Evolutionary conservation across 1,140 invertebrate species (phyloP).

Genomic region (Elysia chlorotica): DNA sequence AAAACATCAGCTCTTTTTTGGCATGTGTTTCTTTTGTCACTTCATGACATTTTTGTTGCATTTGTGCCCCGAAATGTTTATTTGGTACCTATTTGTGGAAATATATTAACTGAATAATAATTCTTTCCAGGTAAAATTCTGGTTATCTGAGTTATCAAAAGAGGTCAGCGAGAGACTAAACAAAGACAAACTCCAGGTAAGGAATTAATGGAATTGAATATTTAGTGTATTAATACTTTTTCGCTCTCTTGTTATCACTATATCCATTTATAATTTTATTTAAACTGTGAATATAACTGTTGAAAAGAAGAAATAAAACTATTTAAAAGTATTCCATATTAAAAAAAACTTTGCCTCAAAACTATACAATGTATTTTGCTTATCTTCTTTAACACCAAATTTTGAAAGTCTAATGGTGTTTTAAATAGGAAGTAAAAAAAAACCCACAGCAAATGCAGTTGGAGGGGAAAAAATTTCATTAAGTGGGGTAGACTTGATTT

Average conservation of each 20-base stretch:
- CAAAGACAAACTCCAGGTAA: conserved; percentile 70
- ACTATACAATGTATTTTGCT: no score
- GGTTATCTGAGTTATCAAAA: conserved; percentile 78
- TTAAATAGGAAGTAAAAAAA: no score
- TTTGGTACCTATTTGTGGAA: not conserved
- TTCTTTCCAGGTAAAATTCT: conserved; percentile 68
- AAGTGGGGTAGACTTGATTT: no score
- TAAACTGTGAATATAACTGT: no score
- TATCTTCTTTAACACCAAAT: no score
- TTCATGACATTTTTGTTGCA: not conserved
- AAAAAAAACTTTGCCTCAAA: no score
- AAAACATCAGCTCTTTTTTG: not conserved
- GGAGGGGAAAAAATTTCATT: no score
- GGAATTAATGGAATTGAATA: conserved; percentile 5
- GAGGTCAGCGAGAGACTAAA: conserved; percentile 86
- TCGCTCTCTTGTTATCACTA: not conserved
- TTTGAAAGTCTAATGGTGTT: no score
- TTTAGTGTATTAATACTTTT: not conserved
- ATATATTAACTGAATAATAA: not conserved
- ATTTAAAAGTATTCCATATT: no score
- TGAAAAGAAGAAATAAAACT: no score
- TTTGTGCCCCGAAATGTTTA: not conserved
- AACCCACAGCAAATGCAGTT: no score
- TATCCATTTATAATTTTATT: conserved; percentile 1
- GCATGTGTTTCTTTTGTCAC: not conserved